Conservation (phyloP, 2,888 invertebrate genomes). For the Exephanes ischioxanthus region DNA sequence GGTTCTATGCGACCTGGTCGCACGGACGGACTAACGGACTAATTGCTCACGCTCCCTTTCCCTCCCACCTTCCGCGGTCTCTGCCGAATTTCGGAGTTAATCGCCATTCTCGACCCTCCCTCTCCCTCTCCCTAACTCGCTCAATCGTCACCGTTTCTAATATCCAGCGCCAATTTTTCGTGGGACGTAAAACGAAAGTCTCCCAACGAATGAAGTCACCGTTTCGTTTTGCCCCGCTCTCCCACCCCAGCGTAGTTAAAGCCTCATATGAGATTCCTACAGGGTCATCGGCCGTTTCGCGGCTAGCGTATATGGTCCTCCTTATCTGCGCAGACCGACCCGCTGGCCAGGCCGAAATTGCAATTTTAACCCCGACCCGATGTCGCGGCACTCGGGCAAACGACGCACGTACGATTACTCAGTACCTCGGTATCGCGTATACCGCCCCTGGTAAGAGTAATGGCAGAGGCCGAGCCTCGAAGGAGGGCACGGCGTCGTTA, state of each 20-base stretch:
- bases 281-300: slow-evolving; percentile 40
- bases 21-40: too few relatives aligned
- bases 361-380: slow-evolving; percentile 48
- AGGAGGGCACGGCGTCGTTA: slow-evolving; percentile 50
- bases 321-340: slow-evolving; percentile 41
- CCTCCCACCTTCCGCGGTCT: too few relatives aligned
- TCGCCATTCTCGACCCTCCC: too few relatives aligned
- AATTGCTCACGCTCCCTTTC: too few relatives aligned
- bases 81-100: too few relatives aligned
- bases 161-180: too few relatives aligned
- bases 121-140: too few relatives aligned
- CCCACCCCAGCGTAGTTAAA: not conserved
- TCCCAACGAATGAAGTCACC: too few relatives aligned
- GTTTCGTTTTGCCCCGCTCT: too few relatives aligned
- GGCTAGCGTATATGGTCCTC: slow-evolving; percentile 1
- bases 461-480: slow-evolving; percentile 35
- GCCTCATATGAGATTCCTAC: not conserved
- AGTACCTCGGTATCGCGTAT: slow-evolving; percentile 27
- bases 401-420: slow-evolving; percentile 59
- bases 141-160: too few relatives aligned
- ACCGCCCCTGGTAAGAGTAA: slow-evolving; percentile 30
- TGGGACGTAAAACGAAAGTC: too few relatives aligned
- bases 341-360: slow-evolving; percentile 34
- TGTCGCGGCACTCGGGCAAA: slow-evolving; percentile 44
- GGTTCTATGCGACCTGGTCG: too few relatives aligned